Conservation (phyloP, 2,888 invertebrate genomes). For the Agrochola lychnidis region DNA sequence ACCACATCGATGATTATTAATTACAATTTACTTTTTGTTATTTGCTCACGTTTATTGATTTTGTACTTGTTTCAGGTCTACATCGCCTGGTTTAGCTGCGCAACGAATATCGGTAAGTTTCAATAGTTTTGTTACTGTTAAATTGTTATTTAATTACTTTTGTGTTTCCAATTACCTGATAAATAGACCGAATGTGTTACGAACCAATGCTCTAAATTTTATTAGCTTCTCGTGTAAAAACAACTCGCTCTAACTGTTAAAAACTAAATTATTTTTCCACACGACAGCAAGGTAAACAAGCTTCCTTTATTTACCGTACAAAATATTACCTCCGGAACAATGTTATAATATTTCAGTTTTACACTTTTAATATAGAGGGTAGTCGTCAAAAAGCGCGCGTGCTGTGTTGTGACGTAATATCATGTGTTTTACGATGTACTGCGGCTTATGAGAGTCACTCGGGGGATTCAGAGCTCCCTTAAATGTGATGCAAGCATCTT, state of each 20-base stretch:
- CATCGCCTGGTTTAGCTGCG: not conserved
- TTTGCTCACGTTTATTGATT: not conserved
- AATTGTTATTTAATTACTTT: not conserved
- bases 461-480: constrained; percentile 52
- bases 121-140: not conserved
- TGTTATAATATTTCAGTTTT: constrained; percentile 60
- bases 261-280: constrained; percentile 19
- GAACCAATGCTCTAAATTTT: not conserved
- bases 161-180: not conserved
- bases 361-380: constrained; percentile 61
- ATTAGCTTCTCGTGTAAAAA: not conserved
- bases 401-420: constrained; percentile 63
- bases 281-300: constrained; percentile 24
- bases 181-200: not conserved
- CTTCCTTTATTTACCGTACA: constrained; percentile 38
- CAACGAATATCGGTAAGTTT: constrained; percentile 24
- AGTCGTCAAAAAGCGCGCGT: constrained; percentile 51
- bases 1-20: not conserved
- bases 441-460: constrained; percentile 53
- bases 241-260: not conserved
- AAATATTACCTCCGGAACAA: constrained; percentile 58
- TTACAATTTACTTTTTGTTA: not conserved
- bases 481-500: constrained; percentile 69
- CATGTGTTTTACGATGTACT: constrained; percentile 65
- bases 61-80: constrained; percentile 36